Evolutionary conservation across 2,888 invertebrate species (phyloP).

Genomic region (Spisula solida): DNA sequence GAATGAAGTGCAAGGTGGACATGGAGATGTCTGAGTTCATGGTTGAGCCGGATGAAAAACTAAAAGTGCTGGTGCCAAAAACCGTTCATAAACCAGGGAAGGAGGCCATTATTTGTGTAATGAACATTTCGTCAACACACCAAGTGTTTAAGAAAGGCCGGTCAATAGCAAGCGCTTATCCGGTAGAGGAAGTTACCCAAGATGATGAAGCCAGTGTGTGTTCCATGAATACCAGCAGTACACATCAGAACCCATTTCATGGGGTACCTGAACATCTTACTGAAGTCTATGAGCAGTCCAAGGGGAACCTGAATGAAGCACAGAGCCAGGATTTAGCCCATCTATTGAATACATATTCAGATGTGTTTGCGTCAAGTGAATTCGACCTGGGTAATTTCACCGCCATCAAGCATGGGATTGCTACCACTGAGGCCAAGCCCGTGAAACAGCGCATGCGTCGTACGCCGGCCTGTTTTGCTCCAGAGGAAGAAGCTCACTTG

Average conservation of each 20-base stretch:
- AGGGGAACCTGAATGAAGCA: not conserved
- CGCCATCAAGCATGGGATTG: not conserved
- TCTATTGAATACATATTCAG: not conserved
- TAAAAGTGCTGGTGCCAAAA: constrained; percentile 18
- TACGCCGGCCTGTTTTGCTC: constrained; percentile 18
- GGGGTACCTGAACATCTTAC: not conserved
- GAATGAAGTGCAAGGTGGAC: constrained; percentile 33
- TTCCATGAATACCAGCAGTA: not conserved
- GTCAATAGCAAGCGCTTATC: not conserved
- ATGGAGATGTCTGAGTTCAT: constrained; percentile 24
- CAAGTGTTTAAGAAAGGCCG: not conserved
- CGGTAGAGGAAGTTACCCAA: not conserved
- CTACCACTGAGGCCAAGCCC: not conserved
- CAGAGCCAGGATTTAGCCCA: not conserved
- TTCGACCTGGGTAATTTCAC: not conserved
- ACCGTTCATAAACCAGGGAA: not conserved
- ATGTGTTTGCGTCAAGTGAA: not conserved
- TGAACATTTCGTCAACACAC: constrained; percentile 41
- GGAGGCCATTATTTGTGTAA: constrained; percentile 30
- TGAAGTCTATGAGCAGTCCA: not conserved
- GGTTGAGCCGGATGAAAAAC: constrained; percentile 38
- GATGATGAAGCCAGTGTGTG: not conserved
- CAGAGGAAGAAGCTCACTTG: constrained; percentile 1
- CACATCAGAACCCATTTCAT: not conserved
- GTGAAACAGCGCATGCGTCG: constrained; percentile 31